Conservation (phyloP, 1,140 invertebrate species). For the Temnothorax longispinosus region DNA sequence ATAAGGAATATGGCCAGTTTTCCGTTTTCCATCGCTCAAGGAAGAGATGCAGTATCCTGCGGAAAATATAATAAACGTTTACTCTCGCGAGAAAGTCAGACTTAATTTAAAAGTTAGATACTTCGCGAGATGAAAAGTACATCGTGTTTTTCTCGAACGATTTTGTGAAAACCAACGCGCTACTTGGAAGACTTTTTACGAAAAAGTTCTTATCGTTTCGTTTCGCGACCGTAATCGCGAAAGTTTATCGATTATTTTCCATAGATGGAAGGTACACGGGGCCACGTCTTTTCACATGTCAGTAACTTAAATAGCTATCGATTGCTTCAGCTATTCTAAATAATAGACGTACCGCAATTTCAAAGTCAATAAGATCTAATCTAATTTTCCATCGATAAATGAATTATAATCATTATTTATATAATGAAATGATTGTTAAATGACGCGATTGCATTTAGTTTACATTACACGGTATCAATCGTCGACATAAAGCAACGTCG, state of each 20-base stretch:
- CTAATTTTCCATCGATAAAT: slow-evolving; percentile 43
- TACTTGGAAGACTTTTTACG: not conserved
- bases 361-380: slow-evolving; percentile 51
- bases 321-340: slow-evolving; percentile 54
- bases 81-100: not conserved
- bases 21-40: slow-evolving; percentile 93
- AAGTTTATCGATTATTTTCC: slow-evolving; percentile 49
- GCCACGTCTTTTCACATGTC: slow-evolving; percentile 51
- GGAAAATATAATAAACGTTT: slow-evolving; percentile 50
- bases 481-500: not conserved
- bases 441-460: not conserved
- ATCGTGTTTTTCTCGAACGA: not conserved
- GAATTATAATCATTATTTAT: slow-evolving; percentile 21
- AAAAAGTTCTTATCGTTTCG: not conserved
- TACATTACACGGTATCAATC: not conserved
- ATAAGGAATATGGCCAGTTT: slow-evolving; percentile 95
- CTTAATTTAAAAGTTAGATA: not conserved
- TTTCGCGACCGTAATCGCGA: slow-evolving; percentile 20
- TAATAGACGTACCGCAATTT: slow-evolving; percentile 43
- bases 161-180: not conserved
- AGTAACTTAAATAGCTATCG: slow-evolving; percentile 57
- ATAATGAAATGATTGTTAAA: not conserved
- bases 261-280: not conserved
- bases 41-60: slow-evolving; percentile 97
- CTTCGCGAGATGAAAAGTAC: not conserved